Base-by-base conservation (phyloP, 1,140 invertebrate genomes). In the Orius insidiosus region DNA sequence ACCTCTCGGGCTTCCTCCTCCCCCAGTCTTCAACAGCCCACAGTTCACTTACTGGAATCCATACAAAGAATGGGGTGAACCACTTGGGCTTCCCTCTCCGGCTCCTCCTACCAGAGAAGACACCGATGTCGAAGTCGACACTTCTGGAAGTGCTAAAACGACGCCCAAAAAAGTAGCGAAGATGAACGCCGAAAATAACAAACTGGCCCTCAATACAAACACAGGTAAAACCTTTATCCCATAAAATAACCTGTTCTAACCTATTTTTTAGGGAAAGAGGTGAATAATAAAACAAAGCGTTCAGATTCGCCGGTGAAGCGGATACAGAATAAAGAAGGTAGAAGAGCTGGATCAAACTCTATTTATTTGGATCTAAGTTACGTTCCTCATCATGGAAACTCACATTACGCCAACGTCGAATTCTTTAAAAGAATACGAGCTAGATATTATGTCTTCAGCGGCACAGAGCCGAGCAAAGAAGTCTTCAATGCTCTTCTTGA, bases 351-450 rank as follows among this genome's bases (percentile, higher is more conserved):
- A 30, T 19, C 49, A 8, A 68, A 74, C 50, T 84, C 85, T 2
- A 76, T 95, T 45, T 96, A 95, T 58, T 74, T 98, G 53, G 92
- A 97, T 62, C 66, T 98, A 47, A 89, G 89, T 0, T 98, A 96
- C 58, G 87, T 98, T 32, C 92, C 93, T 19, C 85, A 94, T 63
- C 88, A 95, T 61, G 92, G 88, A 33, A 90, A 95, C 64, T 82
- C 85, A 0, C 79, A 85, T 57, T 96, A 96, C 58, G 80, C 83
- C n/a, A 83, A 88, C 50, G 68, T 85, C 11, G 90, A 96, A 53
- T 97, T 94, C 65, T 98, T 98, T 66, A 90, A 87, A 56, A 71
- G 80, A 55, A 75, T 97, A 5, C 70, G 92, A 49, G 89, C 90
- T 1, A 71, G 92, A 50, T 94, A 97, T 60, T 98, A 98, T 60